Evolutionary conservation across 2,888 invertebrate genomes (phyloP).

Genomic region (Smittia aterrima): DNA sequence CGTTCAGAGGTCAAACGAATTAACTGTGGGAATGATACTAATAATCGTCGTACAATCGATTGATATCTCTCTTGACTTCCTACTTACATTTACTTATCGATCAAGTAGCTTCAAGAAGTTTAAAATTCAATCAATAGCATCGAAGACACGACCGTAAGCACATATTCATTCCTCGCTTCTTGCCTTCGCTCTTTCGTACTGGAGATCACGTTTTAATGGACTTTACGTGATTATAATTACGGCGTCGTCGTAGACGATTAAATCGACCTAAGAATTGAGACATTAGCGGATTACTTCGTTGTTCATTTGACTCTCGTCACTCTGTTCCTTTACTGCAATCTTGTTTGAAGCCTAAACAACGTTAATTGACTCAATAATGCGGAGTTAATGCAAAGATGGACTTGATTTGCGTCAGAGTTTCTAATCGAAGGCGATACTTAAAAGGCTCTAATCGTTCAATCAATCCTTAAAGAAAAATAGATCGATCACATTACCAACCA

Average conservation of each 20-base stretch:
- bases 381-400: background rate
- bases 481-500: background rate
- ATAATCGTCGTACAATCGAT: background rate
- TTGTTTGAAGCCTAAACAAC: background rate
- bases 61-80: background rate
- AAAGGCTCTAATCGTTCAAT: background rate
- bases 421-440: background rate
- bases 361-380: background rate
- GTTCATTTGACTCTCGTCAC: background rate
- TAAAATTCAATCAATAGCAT: background rate
- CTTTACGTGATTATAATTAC: slow-evolving; percentile 39
- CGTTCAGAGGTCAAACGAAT: background rate
- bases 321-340: background rate
- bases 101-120: background rate
- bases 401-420: background rate
- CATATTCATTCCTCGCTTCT: background rate
- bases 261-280: slow-evolving; percentile 25
- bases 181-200: background rate
- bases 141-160: background rate
- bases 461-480: background rate
- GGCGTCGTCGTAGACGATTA: background rate
- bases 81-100: background rate
- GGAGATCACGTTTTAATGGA: slow-evolving; percentile 36
- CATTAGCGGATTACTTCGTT: background rate
- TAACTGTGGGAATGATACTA: slow-evolving; percentile 18